A percentile compares a stretch with the other conserved stretches of the same genome.
These are phyloP conservation scores for Spongilla lacustris DNA, from an alignment of 37 sponge, comb jelly and placozoan species.

Conservation along the genomic window DNA sequence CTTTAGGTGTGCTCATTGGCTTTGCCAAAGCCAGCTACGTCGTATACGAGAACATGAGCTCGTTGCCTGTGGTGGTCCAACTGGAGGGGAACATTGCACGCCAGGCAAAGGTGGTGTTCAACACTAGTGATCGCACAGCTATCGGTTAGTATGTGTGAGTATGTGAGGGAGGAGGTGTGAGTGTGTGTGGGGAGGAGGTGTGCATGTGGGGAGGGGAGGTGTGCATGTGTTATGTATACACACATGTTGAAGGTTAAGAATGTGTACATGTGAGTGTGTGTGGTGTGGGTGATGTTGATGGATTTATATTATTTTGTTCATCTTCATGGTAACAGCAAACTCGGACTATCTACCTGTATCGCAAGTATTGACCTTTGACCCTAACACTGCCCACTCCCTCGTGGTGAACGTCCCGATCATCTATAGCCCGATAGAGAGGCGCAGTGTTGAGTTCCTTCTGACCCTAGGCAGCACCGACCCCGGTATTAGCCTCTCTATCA, in stretches of 20 bases:
- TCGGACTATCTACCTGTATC: neutral
- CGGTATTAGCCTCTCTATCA: neutral
- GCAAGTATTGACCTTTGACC: neutral
- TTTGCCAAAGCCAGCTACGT: slow-evolving; percentile 6
- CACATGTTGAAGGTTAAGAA: too few species aligned
- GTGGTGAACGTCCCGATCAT: slow-evolving; percentile 10
- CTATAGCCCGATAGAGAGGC: neutral
- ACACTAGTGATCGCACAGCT: slow-evolving; percentile 45
- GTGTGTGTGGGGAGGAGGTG: neutral
- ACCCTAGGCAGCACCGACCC: neutral
- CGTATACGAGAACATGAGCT: slow-evolving; percentile 2
- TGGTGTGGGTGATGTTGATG: neutral
- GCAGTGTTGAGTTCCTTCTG: neutral
- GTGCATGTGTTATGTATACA: neutral
- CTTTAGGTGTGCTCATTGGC: neutral
- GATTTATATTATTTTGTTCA: too few species aligned
- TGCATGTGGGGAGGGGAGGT: neutral
- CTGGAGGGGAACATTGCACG: neutral
- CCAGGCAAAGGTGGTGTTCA: neutral
- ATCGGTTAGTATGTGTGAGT: neutral
- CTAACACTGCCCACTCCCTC: neutral
- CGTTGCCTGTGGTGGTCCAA: neutral
- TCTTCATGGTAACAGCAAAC: neutral
- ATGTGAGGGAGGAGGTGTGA: neutral
- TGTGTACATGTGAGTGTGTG: neutral